Conservation (phyloP, 2,113 vertebrate species). For the Ploceus nigricollis region DNA sequence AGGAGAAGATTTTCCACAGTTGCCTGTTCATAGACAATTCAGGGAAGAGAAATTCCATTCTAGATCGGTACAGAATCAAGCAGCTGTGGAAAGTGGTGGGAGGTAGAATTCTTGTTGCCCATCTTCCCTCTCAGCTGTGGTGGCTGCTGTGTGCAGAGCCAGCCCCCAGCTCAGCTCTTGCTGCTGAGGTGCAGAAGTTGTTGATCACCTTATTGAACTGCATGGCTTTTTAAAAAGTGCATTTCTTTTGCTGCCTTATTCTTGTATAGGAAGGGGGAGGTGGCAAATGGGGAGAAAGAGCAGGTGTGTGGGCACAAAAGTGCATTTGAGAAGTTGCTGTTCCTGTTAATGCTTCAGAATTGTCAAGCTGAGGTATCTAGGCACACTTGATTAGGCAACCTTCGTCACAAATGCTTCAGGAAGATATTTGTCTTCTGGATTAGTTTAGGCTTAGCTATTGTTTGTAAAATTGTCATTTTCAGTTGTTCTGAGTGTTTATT, state of each 20-base stretch:
- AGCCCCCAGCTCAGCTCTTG: neutral
- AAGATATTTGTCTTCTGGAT: neutral
- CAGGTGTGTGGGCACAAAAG: neutral
- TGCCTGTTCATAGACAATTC: neutral
- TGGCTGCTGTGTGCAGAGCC: neutral
- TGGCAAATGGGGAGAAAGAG: neutral
- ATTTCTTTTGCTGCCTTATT: neutral
- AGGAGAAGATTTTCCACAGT: neutral
- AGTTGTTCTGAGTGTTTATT: neutral
- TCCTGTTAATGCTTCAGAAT: neutral
- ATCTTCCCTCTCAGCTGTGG: accelerated
- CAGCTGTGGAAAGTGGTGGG: neutral
- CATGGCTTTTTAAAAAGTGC: neutral
- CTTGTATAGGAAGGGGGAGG: neutral
- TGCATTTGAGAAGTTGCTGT: neutral
- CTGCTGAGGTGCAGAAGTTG: neutral
- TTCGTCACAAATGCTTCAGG: neutral
- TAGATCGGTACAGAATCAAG: neutral
- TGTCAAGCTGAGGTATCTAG: neutral
- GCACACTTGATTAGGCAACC: neutral
- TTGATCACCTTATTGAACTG: neutral
- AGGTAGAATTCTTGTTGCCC: neutral
- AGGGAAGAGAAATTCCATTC: neutral
- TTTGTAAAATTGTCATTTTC: neutral
- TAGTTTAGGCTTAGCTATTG: neutral